A percentile compares a stretch with the other conserved stretches of the same genome.
Evolutionary conservation across 2,113 vertebrate genomes (phyloP).

Genomic region (Cyprinodon brontotheroides): DNA sequence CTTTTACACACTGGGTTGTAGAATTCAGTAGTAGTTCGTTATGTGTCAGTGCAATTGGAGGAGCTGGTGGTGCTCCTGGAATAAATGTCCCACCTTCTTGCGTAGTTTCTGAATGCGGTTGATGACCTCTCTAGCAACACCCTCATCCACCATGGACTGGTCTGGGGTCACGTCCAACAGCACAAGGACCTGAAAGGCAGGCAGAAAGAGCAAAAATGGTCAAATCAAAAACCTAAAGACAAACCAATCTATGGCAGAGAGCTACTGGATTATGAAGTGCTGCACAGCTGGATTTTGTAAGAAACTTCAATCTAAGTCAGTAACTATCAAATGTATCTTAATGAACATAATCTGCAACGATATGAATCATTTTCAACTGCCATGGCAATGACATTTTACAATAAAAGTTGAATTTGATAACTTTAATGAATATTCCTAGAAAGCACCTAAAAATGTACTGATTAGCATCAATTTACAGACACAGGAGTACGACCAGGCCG

Average conservation of each 20-base stretch:
- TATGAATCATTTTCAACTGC: background rate
- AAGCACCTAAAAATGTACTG: background rate
- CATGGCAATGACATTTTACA: too few relatives aligned
- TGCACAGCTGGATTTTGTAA: background rate
- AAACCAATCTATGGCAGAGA: background rate
- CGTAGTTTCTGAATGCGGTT: conserved; percentile 98
- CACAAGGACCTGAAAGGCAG: conserved; percentile 84
- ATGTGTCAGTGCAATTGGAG: conserved; percentile 44
- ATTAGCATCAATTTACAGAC: background rate
- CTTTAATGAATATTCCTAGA: background rate
- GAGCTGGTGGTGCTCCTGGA: conserved; percentile 24
- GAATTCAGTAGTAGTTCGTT: conserved; percentile 50
- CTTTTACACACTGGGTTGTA: conserved; percentile 56
- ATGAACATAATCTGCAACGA: background rate
- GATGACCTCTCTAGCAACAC: conserved; percentile 95
- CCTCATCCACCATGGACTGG: conserved; percentile 96
- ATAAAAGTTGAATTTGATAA: background rate
- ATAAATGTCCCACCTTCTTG: conserved; percentile 87
- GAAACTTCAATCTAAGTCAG: background rate
- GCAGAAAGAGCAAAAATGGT: background rate
- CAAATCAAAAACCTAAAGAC: background rate
- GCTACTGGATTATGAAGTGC: background rate
- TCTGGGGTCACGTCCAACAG: conserved; percentile 92
- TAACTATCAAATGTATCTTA: background rate
- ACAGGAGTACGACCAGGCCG: background rate